These are phyloP conservation scores for Fopius arisanus DNA, from an alignment of 1,140 invertebrate species.

Conservation along the genomic window DNA sequence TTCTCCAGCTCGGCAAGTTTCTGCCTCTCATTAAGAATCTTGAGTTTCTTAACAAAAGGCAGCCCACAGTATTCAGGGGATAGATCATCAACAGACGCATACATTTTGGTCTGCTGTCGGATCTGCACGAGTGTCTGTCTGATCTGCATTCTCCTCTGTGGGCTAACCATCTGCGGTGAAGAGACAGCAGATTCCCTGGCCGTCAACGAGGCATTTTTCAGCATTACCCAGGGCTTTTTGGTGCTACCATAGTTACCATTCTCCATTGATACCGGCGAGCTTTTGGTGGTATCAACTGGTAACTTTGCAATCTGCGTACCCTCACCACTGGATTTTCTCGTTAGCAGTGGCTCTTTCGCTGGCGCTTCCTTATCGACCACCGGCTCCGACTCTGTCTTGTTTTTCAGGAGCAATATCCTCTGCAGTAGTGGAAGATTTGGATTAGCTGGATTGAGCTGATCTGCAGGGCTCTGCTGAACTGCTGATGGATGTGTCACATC, in stretches of 20 bases:
- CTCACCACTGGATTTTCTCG: constrained; percentile 46
- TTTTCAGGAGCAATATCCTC: constrained; percentile 79
- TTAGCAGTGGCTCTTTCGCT: constrained; percentile 49
- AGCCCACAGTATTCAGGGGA: constrained; percentile 88
- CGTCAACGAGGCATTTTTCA: constrained; percentile 60
- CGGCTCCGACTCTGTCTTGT: constrained; percentile 76
- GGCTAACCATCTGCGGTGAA: constrained; percentile 43
- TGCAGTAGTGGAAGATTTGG: constrained; percentile 76
- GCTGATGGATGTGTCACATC: constrained; percentile 35
- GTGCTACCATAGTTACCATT: constrained; percentile 36
- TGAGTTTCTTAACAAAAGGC: constrained; percentile 87
- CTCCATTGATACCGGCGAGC: constrained; percentile 25
- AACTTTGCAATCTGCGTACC: constrained; percentile 25
- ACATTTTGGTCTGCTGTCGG: constrained; percentile 70
- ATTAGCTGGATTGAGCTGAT: constrained; percentile 41
- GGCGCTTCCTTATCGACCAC: constrained; percentile 48
- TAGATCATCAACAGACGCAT: constrained; percentile 83
- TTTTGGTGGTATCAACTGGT: constrained; percentile 7
- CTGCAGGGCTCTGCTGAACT: not conserved
- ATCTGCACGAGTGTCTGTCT: constrained; percentile 51
- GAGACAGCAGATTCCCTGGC: constrained; percentile 17
- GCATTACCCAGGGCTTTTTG: constrained; percentile 58
- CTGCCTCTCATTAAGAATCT: constrained; percentile 87
- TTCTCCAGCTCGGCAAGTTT: constrained; percentile 83
- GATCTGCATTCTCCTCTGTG: constrained; percentile 41